phyloP scores from a whole-genome alignment of 1,140 invertebrate species.

The Trypoxylus dichotomus region DNA sequence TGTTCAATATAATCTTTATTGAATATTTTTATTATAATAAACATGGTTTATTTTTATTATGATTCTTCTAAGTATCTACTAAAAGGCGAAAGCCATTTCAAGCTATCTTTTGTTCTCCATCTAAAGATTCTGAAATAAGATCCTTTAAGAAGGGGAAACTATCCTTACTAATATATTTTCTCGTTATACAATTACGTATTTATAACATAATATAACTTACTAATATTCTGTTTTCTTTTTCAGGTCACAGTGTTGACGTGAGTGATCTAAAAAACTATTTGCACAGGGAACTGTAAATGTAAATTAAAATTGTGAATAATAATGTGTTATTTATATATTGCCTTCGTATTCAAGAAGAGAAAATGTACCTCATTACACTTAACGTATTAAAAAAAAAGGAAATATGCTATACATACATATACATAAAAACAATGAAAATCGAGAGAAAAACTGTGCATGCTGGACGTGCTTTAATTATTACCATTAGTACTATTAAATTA shows the following conservation, averaged over 20 bases:
- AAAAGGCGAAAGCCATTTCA: too few species aligned
- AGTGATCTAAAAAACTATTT: constrained; percentile 45
- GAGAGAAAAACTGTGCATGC: constrained; percentile 42
- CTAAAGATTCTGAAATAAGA: too few species aligned
- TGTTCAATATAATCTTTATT: too few species aligned
- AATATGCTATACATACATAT: constrained; percentile 32
- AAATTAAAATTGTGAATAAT: constrained; percentile 34
- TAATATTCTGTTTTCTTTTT: constrained; percentile 31
- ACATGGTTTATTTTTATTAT: too few species aligned
- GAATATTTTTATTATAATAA: too few species aligned
- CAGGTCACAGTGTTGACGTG: constrained; percentile 48
- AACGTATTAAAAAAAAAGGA: constrained; percentile 38
- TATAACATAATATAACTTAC: too few species aligned
- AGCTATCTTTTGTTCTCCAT: too few species aligned
- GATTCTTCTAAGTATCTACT: too few species aligned
- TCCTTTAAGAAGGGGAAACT: too few species aligned
- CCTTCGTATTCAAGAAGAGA: constrained; percentile 33
- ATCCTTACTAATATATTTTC: too few species aligned
- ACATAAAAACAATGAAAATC: constrained; percentile 28
- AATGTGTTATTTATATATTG: constrained; percentile 39
- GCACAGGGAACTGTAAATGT: constrained; percentile 46
- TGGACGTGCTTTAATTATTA: constrained; percentile 43
- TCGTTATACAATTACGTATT: too few species aligned
- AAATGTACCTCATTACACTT: constrained; percentile 44
- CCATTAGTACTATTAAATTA: constrained; percentile 17